Evolutionary conservation across 2,888 invertebrate species (phyloP).

Genomic region (Acrocyrtus sp.): DNA sequence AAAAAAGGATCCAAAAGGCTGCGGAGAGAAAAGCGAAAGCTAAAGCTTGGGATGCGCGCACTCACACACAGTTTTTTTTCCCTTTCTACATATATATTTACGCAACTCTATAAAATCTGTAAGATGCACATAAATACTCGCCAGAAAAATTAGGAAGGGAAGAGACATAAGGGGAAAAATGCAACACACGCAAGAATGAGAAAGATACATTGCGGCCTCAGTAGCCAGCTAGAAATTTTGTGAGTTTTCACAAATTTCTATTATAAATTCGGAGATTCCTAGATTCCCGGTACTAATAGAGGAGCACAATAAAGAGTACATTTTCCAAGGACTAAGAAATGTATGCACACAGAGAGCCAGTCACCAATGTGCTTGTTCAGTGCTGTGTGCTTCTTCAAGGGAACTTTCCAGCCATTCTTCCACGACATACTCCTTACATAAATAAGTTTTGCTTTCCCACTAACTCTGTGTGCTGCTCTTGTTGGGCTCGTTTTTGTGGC

Average conservation of each 20-base stretch:
- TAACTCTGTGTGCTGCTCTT: neutral
- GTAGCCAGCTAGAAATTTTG: neutral
- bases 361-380: neutral
- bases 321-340: neutral
- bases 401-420: neutral
- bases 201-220: neutral
- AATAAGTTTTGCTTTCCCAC: neutral
- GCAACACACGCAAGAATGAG: neutral
- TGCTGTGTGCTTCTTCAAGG: neutral
- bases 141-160: neutral
- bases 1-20: too few species aligned
- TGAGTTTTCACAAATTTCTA: slow-evolving; percentile 40
- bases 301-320: neutral
- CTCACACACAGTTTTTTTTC: too few species aligned
- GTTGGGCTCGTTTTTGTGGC: too few species aligned
- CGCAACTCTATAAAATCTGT: neutral
- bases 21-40: neutral
- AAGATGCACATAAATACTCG: neutral
- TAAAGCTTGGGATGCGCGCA: neutral
- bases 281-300: slow-evolving; percentile 18
- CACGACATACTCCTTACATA: too few species aligned
- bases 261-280: slow-evolving; percentile 49
- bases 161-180: neutral
- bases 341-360: too few species aligned
- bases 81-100: neutral